Base-by-base conservation (phyloP, 2,888 invertebrate species). In the Campopleginae sp. region DNA sequence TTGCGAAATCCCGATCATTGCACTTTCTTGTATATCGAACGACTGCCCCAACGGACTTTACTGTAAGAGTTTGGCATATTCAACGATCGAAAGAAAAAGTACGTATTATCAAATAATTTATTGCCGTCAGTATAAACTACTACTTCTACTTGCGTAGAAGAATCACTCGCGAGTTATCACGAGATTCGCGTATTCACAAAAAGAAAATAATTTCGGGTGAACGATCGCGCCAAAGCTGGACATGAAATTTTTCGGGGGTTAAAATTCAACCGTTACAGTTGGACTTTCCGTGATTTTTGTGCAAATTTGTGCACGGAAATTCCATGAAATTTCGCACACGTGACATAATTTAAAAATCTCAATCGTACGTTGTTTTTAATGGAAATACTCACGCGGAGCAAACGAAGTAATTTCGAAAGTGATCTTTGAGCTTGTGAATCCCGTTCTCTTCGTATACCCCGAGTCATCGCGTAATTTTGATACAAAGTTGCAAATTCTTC, bases 1-100 rank as follows among this genome's bases (percentile, higher is more conserved):
- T 66, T 17, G 38, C 54, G 38, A 65, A 68, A 58, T 70, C 23
- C 19, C 80, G 80, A 80, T 80, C 72, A 74, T 80, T 79, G 48
- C 44, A 44, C 63, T 46, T 71, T 70, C 46, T 14, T 12, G 38
- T 71, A 38, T 71, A 63, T 68, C 80, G 82, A 80, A 80, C 74
- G 83, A n/a, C 33, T 63, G 77, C 10, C 42, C 33, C 76, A 65
- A 77, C 80, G 61, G 44, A 83, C 77, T 86, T 80, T 54, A 74
- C 65, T 76, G 63, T 48, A 8, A 80, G 61, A 51, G 65, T 83
- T 86, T 83, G 83, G 74, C 82, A 86, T 63, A 86, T 83, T 83
- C 68, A 80, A 61, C 83, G 76, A 68, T 48, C 51, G 54, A 74
- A n/a, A 77, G 74, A 76, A 70, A 68, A 83, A 80, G 86, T 86